These are phyloP conservation scores for Antheraea assamensis DNA, from an alignment of 2,888 invertebrate species.

Conservation along the genomic window DNA sequence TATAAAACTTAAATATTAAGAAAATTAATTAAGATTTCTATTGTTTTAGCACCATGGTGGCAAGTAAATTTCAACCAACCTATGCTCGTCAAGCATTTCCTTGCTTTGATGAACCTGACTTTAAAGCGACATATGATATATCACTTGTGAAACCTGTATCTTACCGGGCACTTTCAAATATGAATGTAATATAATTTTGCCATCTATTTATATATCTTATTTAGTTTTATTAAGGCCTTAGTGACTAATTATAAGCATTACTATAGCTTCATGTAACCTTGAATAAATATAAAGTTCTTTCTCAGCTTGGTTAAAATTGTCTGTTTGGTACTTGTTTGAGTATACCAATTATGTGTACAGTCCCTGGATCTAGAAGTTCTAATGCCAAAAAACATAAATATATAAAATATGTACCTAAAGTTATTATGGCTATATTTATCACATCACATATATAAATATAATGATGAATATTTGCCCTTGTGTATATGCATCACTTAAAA, in stretches of 20 bases:
- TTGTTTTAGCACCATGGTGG: slow-evolving; percentile 88
- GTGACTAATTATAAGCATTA: neutral
- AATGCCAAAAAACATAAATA: too few species aligned
- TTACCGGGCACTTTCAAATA: slow-evolving; percentile 93
- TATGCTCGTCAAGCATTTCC: slow-evolving; percentile 96
- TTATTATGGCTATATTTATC: too few species aligned
- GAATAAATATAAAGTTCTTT: neutral
- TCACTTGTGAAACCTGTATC: slow-evolving; percentile 87
- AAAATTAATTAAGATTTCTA: neutral
- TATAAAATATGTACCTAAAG: too few species aligned
- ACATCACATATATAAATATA: too few species aligned
- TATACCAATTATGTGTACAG: too few species aligned
- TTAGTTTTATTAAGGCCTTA: neutral
- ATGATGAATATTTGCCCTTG: too few species aligned
- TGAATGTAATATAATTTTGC: slow-evolving; percentile 84
- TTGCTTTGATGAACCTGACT: slow-evolving; percentile 96
- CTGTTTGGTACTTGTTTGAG: too few species aligned
- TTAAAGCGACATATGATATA: slow-evolving; percentile 93
- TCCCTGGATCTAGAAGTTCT: too few species aligned
- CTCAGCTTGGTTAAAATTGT: too few species aligned
- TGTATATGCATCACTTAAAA: too few species aligned
- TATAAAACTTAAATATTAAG: neutral
- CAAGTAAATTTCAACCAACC: slow-evolving; percentile 97
- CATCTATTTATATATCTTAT: neutral
- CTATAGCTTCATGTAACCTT: neutral